Evolutionary conservation across 92 coral and sea anemone species (phyloP).

Genomic region (Desmophyllum pertusum): DNA sequence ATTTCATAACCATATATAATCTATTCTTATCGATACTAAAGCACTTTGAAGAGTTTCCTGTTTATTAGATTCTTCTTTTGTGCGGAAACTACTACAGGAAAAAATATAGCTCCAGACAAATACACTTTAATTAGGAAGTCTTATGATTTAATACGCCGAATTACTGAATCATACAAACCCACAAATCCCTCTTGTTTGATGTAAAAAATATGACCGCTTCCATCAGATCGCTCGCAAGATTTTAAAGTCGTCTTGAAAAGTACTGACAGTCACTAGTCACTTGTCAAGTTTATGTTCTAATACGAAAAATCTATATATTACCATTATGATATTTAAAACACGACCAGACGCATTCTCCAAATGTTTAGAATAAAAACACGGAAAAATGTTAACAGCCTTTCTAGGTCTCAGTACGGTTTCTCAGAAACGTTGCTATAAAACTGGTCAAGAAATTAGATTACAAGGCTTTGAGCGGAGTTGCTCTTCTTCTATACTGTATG

Average conservation of each 20-base stretch:
- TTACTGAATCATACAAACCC: neutral
- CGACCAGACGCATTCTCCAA: neutral
- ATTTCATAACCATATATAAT: neutral
- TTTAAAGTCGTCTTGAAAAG: neutral
- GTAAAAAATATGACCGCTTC: too few species aligned
- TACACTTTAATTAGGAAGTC: neutral
- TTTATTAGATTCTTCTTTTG: neutral
- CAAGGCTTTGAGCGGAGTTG: too few species aligned
- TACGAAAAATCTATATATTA: too few species aligned
- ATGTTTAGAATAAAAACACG: constrained; percentile 5
- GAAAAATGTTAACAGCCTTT: neutral
- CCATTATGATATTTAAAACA: too few species aligned
- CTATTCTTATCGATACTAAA: neutral
- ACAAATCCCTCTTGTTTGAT: neutral
- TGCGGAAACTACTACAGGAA: constrained; percentile 20
- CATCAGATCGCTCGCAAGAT: neutral
- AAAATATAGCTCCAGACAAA: neutral
- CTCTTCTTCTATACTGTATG: too few species aligned
- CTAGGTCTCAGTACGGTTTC: neutral
- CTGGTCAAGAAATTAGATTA: too few species aligned
- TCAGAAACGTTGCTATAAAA: neutral
- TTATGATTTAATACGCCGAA: too few species aligned
- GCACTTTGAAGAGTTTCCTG: constrained; percentile 20
- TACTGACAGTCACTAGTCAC: too few species aligned
- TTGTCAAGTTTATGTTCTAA: too few species aligned